phyloP scores from a whole-genome alignment of 2,888 invertebrate genomes.

The Gortyna flavago region DNA sequence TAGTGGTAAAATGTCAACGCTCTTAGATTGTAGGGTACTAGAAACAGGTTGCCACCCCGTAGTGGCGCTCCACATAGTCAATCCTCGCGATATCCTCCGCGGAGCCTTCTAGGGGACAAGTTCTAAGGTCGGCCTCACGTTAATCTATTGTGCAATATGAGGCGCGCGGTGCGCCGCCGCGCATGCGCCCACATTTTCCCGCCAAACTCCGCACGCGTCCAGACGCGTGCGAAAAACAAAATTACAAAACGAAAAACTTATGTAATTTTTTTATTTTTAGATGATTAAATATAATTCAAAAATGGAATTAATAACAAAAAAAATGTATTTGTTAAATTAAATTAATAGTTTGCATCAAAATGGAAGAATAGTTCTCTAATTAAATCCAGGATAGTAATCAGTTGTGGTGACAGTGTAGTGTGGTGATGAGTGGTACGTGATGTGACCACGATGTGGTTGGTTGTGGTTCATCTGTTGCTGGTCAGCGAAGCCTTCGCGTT shows the following conservation, averaged over 20 bases:
- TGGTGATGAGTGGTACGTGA: conserved; percentile 74
- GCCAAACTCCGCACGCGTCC: conserved; percentile 82
- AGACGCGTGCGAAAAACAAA: conserved; percentile 75
- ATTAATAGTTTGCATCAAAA: conserved; percentile 35
- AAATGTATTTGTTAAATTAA: conserved; percentile 18
- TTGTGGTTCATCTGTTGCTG: conserved; percentile 80
- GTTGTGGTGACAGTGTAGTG: conserved; percentile 67
- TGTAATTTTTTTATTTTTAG: conserved; percentile 48
- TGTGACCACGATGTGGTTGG: conserved; percentile 84
- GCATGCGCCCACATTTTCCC: conserved; percentile 86
- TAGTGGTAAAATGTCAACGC: conserved; percentile 26
- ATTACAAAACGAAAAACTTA: conserved; percentile 53
- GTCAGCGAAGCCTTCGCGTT: conserved; percentile 77
- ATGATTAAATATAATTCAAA: conserved; percentile 47
- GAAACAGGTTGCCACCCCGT: conserved; percentile 48
- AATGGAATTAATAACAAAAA: conserved; percentile 40
- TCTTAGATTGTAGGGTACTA: conserved; percentile 33
- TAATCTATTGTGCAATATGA: conserved; percentile 84
- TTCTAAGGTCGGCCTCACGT: conserved; percentile 74
- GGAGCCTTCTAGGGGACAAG: conserved; percentile 68
- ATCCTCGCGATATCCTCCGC: conserved; percentile 57
- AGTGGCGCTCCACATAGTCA: conserved; percentile 36
- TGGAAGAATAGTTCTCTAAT: conserved; percentile 27
- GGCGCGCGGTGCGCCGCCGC: conserved; percentile 79
- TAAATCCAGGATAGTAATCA: conserved; percentile 6